A percentile compares a stretch with the other conserved stretches of the same genome.
These are phyloP conservation scores for Sinopyrophorus schimmeli DNA, from an alignment of 2,888 invertebrate species.

Conservation along the genomic window DNA sequence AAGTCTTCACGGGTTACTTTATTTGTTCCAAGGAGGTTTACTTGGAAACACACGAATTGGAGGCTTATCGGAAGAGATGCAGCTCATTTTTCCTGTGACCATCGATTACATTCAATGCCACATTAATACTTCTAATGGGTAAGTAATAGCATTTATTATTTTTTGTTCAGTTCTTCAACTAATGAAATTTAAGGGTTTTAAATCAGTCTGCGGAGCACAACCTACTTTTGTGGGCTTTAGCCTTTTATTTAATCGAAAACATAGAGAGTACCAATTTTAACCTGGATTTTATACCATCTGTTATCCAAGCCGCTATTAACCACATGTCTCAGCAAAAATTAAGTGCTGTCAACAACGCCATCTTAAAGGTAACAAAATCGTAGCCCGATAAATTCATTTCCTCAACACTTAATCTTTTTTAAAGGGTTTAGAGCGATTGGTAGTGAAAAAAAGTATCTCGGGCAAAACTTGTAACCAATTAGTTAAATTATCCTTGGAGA, in stretches of 20 bases:
- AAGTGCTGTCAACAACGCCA: conserved; percentile 55
- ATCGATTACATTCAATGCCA: conserved; percentile 60
- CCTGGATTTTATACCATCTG: conserved; percentile 60
- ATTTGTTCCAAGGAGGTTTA: conserved; percentile 65
- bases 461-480: conserved; percentile 66
- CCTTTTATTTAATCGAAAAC: conserved; percentile 76
- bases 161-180: no score
- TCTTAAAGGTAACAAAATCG: conserved; percentile 49
- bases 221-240: conserved; percentile 72
- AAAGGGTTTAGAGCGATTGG: conserved; percentile 71
- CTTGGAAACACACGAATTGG: conserved; percentile 55
- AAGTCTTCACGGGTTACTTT: conserved; percentile 68
- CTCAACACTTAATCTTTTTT: conserved; percentile 36
- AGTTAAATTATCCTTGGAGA: conserved; percentile 69
- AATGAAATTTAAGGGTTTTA: conserved; percentile 47
- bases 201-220: conserved; percentile 64
- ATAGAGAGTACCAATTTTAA: conserved; percentile 67
- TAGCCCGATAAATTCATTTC: no score
- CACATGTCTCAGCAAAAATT: conserved; percentile 55
- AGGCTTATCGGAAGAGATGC: conserved; percentile 57
- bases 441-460: conserved; percentile 60
- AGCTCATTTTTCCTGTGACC: conserved; percentile 57
- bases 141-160: no score
- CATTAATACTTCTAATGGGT: conserved; percentile 53
- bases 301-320: conserved; percentile 62